phyloP scores from a whole-genome alignment of 1,140 invertebrate genomes.

The Meloidogyne floridensis region DNA sequence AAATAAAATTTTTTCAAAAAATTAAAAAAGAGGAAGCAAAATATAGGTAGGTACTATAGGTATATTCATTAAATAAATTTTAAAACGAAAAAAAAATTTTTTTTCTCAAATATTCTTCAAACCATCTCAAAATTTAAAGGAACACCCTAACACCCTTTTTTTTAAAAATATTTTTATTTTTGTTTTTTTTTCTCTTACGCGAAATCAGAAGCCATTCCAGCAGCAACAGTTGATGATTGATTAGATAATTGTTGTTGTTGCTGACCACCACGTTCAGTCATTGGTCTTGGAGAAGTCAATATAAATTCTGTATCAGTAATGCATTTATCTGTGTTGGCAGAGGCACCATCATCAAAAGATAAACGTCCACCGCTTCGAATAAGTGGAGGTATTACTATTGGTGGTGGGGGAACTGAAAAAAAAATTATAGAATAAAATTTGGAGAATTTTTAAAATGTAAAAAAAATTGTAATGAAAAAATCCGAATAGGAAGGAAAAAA shows the following conservation, averaged over 20 bases:
- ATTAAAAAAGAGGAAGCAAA: too few species aligned
- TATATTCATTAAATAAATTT: too few species aligned
- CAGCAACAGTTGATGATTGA: too few species aligned
- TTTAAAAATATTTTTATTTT: background rate
- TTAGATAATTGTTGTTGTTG: background rate
- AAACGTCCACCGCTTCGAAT: background rate
- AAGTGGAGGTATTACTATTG: conserved; percentile 27
- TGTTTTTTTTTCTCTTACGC: conserved; percentile 24
- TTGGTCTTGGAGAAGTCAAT: background rate
- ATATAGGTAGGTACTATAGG: too few species aligned
- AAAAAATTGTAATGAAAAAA: too few species aligned
- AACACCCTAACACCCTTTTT: background rate
- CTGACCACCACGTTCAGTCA: background rate
- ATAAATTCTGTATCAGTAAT: background rate
- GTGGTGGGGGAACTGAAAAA: conserved; percentile 4
- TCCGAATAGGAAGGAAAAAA: too few species aligned
- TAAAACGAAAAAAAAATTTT: too few species aligned
- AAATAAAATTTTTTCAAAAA: too few species aligned
- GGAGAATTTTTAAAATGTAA: too few species aligned
- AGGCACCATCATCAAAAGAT: background rate
- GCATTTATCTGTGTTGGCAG: background rate
- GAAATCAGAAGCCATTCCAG: conserved; percentile 26
- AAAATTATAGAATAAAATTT: too few species aligned
- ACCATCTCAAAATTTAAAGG: too few species aligned
- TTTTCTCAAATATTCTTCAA: too few species aligned